Evolutionary conservation across 2,797 vertebrate species (phyloP).

Genomic region (Pantherophis alleghaniensis): DNA sequence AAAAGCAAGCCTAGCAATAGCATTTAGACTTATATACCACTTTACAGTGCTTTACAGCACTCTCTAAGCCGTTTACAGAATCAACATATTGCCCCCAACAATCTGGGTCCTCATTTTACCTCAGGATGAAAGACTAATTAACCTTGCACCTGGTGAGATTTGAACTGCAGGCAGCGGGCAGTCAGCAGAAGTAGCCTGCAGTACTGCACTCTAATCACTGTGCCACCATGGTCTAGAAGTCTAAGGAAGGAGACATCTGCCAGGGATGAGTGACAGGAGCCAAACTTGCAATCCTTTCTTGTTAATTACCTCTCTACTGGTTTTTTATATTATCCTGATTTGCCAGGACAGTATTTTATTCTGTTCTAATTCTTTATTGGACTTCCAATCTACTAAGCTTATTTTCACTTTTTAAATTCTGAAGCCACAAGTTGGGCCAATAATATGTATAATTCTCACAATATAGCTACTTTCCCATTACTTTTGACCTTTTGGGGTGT

Average conservation of each 20-base stretch:
- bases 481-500: neutral
- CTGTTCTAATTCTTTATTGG: neutral
- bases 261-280: neutral
- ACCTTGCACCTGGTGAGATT: too few species aligned
- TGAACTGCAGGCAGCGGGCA: too few species aligned
- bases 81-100: too few species aligned
- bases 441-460: conserved; percentile 33
- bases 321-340: neutral
- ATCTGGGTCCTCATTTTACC: too few species aligned
- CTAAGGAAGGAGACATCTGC: neutral
- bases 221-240: neutral
- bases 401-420: conserved; percentile 30
- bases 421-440: conserved; percentile 28
- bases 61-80: too few species aligned
- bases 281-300: neutral
- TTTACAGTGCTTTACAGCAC: too few species aligned
- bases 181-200: too few species aligned
- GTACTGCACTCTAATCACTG: too few species aligned
- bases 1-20: neutral
- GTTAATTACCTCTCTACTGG: neutral
- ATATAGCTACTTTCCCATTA: conserved; percentile 27
- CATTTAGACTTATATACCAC: too few species aligned
- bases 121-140: too few species aligned
- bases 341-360: neutral
- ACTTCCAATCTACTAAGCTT: neutral